Percentiles rank a stretch among this genome's conserved stretches.
Conservation (phyloP, 2,797 vertebrate genomes). For the Limosa lapponica region DNA sequence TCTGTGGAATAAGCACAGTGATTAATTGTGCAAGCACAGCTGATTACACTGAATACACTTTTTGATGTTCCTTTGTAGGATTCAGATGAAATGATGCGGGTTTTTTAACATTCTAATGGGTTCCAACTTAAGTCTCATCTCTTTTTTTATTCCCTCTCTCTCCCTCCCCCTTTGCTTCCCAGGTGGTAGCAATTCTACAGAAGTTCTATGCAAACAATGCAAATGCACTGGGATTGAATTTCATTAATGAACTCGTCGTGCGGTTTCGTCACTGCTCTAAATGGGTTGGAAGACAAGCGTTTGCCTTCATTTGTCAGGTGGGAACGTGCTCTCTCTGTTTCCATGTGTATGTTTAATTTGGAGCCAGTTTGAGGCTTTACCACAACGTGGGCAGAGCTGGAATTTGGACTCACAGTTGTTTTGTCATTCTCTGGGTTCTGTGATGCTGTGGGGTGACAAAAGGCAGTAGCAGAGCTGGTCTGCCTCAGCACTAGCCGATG, state of each 20-base stretch:
- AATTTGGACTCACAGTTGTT: rapidly evolving
- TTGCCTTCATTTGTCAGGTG: slow-evolving; percentile 83
- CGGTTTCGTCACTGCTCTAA: slow-evolving; percentile 76
- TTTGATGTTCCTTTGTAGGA: background rate
- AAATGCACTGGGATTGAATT: slow-evolving; percentile 71
- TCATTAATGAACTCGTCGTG: slow-evolving; percentile 74
- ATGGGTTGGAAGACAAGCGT: slow-evolving; percentile 83
- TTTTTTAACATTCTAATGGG: background rate
- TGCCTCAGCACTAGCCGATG: background rate
- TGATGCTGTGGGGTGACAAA: background rate
- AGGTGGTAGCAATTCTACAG: slow-evolving; percentile 78
- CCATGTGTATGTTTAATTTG: rapidly evolving
- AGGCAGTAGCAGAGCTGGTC: background rate
- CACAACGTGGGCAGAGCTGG: background rate
- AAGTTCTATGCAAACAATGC: slow-evolving; percentile 74
- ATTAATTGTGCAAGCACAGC: background rate
- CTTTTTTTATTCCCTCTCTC: background rate
- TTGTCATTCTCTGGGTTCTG: background rate
- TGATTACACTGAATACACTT: background rate
- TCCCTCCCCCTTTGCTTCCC: background rate
- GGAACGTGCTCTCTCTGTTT: background rate
- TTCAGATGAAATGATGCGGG: background rate
- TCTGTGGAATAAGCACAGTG: background rate
- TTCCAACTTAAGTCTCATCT: background rate
- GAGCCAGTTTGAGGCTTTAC: background rate